Evolutionary conservation across 2,888 invertebrate species (phyloP).

Genomic region (Saturnia pavonia): DNA sequence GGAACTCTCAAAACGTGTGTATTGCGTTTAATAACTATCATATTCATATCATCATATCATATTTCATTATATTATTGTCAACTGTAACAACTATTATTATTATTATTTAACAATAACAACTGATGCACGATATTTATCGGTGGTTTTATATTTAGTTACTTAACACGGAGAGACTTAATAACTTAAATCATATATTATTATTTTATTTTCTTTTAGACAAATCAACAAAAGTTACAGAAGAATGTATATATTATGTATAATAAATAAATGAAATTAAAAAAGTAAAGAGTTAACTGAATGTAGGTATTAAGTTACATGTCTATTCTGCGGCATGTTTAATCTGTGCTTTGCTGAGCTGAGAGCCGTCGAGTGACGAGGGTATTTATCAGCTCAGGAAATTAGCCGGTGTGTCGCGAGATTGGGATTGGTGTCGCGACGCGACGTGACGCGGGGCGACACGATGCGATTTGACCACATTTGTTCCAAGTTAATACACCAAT

Average conservation of each 20-base stretch:
- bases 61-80: no score
- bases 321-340: neutral
- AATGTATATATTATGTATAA: neutral
- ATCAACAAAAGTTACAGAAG: neutral
- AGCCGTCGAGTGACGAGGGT: neutral
- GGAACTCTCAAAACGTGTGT: no score
- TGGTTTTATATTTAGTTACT: neutral
- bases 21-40: no score
- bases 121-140: neutral
- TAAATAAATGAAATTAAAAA: neutral
- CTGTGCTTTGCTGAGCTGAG: neutral
- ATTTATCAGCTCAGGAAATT: slow-evolving; percentile 6
- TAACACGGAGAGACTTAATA: neutral
- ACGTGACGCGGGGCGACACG: no score
- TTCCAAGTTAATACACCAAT: neutral
- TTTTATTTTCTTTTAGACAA: neutral
- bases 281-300: neutral
- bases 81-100: neutral
- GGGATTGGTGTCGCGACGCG: neutral
- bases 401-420: neutral
- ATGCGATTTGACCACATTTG: neutral
- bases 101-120: no score
- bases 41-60: no score
- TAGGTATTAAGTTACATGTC: neutral
- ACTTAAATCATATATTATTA: neutral